Evolutionary conservation across 2,888 invertebrate species (phyloP), one percentile per base, ranked within the genome.

Genomic region (Lasius platythorax): DNA sequence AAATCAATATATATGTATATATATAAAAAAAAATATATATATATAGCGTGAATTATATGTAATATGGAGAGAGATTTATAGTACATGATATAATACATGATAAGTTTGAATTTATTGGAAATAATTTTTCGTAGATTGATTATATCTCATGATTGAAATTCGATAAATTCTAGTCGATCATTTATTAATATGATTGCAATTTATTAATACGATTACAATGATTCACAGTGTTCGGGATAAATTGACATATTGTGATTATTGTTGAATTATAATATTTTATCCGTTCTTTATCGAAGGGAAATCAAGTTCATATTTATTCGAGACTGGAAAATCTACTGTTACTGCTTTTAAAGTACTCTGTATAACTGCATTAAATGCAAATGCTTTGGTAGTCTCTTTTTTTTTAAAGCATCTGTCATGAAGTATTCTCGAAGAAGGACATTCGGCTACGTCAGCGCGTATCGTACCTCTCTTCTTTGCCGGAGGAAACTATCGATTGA

Each of bases 401-500:
- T 23, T 86, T 83, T 79, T 72, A 43, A 74, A 28, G 58, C 85
- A 87, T 73, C 90, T 85, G 85, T 85, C 81, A 83, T 30, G 63
- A 74, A 87, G 86, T 89, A 86, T 84, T 87, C 74, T 85, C 76
- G 72, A 87, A 85, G 87, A 83, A 87, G 87, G 83, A 88, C 85
- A 85, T 89, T 87, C 85, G 82, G 85, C 85, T 84, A 87, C 84
- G 89, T 91, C 89, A 90, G 88, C 88, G 87, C 87, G 86, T 89
- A 90, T 89, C 89, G 86, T 85, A 86, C 85, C 88, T 91, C 87
- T 86, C 84, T 85, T 89, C 85, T 78, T 74, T 76, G 87, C 83
- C 84, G 87, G 91, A 92, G 91, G 92, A 91, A 91, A 90, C 90
- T 93, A 93, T 93, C 93, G 92, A 93, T 93, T 91, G 91, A 91